phyloP scores from a whole-genome alignment of 2,113 vertebrate species.

The Hyaena hyaena region DNA sequence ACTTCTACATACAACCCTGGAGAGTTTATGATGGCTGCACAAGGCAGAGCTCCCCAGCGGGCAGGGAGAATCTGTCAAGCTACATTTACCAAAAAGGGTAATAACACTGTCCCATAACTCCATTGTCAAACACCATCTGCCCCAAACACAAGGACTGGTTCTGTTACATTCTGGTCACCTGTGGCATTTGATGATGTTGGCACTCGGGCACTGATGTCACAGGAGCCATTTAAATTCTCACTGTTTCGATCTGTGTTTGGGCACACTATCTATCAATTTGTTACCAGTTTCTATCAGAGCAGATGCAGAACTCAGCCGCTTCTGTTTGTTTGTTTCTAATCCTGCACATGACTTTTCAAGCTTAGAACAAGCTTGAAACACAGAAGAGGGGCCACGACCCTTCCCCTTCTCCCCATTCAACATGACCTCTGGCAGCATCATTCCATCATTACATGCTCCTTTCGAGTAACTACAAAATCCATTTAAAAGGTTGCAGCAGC shows the following conservation, averaged over 20 bases:
- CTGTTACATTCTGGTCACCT: not conserved
- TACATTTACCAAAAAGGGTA: not conserved
- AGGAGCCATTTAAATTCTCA: not conserved
- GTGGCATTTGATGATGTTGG: not conserved
- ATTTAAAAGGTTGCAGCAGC: not conserved
- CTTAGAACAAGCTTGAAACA: not conserved
- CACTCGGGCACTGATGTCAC: not conserved
- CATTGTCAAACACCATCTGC: not conserved
- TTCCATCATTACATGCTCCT: not conserved
- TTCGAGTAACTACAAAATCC: not conserved
- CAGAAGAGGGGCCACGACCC: too few relatives aligned
- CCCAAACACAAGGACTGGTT: not conserved
- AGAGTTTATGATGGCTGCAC: not conserved
- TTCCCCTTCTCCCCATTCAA: not conserved
- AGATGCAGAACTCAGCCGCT: not conserved
- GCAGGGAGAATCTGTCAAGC: not conserved
- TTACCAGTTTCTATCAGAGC: not conserved
- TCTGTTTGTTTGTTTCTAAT: not conserved
- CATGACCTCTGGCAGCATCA: not conserved
- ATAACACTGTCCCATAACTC: not conserved
- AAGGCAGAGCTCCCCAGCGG: not conserved
- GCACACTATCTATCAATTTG: not conserved
- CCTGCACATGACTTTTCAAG: not conserved
- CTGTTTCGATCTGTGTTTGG: not conserved
- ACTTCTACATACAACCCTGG: not conserved